These are phyloP conservation scores for Buteo buteo DNA, from an alignment of 2,113 vertebrate genomes.

Conservation along the genomic window DNA sequence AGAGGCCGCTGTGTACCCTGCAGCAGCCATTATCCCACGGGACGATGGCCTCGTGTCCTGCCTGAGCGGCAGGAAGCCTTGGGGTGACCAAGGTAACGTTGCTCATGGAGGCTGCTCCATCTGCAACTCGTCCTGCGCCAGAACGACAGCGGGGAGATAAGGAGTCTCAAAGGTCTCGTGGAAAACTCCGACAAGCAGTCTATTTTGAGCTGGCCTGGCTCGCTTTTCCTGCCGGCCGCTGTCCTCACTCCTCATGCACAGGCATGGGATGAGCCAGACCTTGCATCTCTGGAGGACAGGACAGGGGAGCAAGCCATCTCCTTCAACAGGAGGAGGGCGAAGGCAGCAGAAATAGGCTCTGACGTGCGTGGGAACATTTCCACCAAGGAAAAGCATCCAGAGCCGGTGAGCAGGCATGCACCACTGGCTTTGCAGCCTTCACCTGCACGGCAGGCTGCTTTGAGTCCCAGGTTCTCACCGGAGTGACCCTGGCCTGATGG, in stretches of 20 bases:
- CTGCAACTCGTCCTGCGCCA: background rate
- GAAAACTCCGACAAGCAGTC: constrained; percentile 15
- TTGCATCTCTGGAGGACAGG: background rate
- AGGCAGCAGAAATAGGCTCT: background rate
- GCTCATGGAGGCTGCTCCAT: background rate
- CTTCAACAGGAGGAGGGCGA: background rate
- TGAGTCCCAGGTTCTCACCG: background rate
- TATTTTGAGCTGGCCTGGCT: constrained; percentile 34
- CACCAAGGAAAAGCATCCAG: background rate
- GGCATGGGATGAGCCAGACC: background rate
- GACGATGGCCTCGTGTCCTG: background rate
- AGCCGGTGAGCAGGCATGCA: rapidly evolving
- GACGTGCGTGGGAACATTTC: rapidly evolving
- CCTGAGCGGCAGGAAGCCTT: background rate
- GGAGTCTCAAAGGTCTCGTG: background rate
- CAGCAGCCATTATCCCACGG: rapidly evolving
- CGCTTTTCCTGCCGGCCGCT: background rate
- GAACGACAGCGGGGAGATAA: background rate
- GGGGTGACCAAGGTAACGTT: background rate
- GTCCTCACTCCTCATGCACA: background rate
- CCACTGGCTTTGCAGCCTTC: background rate
- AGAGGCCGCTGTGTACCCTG: background rate
- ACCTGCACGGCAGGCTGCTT: rapidly evolving
- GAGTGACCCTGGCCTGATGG: rapidly evolving
- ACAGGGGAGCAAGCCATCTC: background rate